Evolutionary conservation across 64 coral and sea anemone genomes (phyloP).

Genomic region (Hydrozoanthus tunicans): DNA sequence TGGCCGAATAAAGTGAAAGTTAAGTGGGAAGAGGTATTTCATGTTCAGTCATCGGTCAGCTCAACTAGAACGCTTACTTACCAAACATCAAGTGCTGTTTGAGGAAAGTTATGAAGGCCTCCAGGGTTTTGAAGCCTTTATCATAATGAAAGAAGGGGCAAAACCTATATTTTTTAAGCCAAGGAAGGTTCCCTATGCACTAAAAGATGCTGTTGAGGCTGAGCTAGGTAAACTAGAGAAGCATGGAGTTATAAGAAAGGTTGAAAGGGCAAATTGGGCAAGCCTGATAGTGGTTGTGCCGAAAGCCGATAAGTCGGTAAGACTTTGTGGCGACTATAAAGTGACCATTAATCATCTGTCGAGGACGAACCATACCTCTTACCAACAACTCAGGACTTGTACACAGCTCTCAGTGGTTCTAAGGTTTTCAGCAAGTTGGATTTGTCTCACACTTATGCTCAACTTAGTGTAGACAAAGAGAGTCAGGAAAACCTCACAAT

Average conservation of each 20-base stretch:
- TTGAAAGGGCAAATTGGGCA: no score
- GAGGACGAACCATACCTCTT: not conserved
- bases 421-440: no score
- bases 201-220: not conserved
- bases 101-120: constrained; percentile 65
- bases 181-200: not conserved
- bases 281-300: not conserved
- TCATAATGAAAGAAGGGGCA: constrained; percentile 44
- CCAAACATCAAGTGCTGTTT: constrained; percentile 31
- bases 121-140: constrained; percentile 60
- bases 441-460: no score
- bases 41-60: not conserved
- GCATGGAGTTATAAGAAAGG: no score
- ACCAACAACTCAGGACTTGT: no score
- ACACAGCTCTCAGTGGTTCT: no score
- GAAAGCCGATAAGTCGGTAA: not conserved
- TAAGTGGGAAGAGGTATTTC: constrained; percentile 56
- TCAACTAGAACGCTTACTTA: constrained; percentile 31
- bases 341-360: not conserved
- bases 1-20: constrained; percentile 61
- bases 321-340: not conserved
- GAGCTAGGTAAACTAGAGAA: no score
- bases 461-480: no score
- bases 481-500: no score
- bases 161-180: not conserved